Percentiles rank a stretch among this genome's conserved stretches.
Evolutionary conservation across 2,888 invertebrate species (phyloP).

Genomic region (Adelognathus sp.): DNA sequence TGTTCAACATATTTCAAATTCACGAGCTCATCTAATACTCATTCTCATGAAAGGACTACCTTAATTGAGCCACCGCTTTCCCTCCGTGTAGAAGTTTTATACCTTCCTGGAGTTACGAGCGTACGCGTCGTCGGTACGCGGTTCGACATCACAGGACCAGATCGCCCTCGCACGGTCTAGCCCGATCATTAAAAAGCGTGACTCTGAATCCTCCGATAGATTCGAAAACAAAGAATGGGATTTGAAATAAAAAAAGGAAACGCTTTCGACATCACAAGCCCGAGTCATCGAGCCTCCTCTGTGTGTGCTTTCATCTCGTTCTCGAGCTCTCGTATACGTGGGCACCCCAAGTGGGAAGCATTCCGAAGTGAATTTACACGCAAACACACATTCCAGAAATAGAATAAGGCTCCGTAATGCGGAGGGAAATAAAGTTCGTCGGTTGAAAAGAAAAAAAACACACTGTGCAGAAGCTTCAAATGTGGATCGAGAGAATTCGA

Average conservation of each 20-base stretch:
- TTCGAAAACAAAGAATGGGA: background rate
- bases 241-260: background rate
- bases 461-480: background rate
- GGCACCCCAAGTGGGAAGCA: background rate
- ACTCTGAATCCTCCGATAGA: background rate
- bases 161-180: background rate
- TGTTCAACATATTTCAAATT: too few species aligned
- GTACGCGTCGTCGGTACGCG: background rate
- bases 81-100: too few species aligned
- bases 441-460: background rate
- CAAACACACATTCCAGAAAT: slow-evolving; percentile 25
- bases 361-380: slow-evolving; percentile 5
- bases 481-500: background rate
- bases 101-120: too few species aligned
- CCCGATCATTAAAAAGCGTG: slow-evolving; percentile 15
- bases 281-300: background rate
- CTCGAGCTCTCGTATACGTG: background rate
- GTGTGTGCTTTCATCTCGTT: background rate
- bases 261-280: background rate
- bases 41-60: too few species aligned
- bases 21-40: too few species aligned
- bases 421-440: background rate
- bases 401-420: background rate
- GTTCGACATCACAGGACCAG: background rate
- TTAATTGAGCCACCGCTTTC: too few species aligned